Base-by-base conservation (phyloP, 2,888 invertebrate genomes). In the Andrena bicolor region DNA sequence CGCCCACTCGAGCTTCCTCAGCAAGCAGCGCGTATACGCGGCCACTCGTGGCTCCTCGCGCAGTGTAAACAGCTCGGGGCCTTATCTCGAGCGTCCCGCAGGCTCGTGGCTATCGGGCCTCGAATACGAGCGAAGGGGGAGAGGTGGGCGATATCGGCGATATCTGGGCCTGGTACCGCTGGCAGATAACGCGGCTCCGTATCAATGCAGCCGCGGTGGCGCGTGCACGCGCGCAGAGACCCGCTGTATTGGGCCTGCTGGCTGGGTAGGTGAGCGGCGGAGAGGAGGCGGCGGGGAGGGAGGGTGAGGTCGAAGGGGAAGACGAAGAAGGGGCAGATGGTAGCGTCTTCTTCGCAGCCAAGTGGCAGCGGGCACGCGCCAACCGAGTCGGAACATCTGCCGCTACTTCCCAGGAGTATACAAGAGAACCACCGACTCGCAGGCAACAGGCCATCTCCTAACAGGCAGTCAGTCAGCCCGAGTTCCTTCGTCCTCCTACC, bases 311-410 rank as follows among this genome's bases (percentile, higher is more conserved):
- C 87, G 85, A 85, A 88, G 88, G 87, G 85, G 86, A 88, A 90
- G 88, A 83, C 89, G 88, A 89, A 85, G 90, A 90, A 88, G 90
- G 90, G 91, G 91, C 92, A 92, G 92, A 91, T 91, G 92, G 91
- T 88, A 86, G 80, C 89, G 90, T 89, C 88, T 85, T 88, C 89
- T 89, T 92, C 89, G 91, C 93, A 90, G 92, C 93, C 92, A 93
- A 94, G 94, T 94, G 94, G 93, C 93, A 93, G 93, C 93, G 93
- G 93, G 93, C 93, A 94, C 93, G 93, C 93, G 94, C 92, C 93
- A 90, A 88, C 87, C 90, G 89, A 88, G 87, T 85, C 83, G 81
- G 89, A 94, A 93, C 93, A 93, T 93, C 93, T 93, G 93, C 93
- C 92, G 89, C 85, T 90, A 84, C 88, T 91, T 91, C 90, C 90